These are phyloP conservation scores for Marmota monax DNA, from an alignment of 2,113 vertebrate species.

Conservation along the genomic window DNA sequence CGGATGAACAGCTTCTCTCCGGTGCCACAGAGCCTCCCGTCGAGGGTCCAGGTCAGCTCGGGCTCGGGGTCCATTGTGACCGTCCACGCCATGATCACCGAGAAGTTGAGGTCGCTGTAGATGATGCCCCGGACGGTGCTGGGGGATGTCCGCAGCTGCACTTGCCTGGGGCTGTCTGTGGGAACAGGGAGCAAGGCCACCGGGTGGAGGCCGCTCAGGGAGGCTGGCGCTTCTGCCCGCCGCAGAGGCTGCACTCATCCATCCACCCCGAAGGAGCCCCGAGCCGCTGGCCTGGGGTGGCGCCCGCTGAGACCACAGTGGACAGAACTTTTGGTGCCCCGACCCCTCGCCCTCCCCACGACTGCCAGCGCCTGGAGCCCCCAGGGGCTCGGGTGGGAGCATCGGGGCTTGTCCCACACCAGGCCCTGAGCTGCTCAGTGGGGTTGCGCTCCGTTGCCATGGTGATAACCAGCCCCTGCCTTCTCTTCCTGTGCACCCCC, in stretches of 20 bases:
- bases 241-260: too few species aligned
- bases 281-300: too few species aligned
- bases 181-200: not conserved
- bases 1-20: not conserved
- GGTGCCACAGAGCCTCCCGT: not conserved
- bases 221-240: not conserved
- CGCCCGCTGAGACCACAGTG: not conserved
- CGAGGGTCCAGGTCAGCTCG: not conserved
- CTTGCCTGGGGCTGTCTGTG: not conserved
- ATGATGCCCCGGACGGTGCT: fast-evolving
- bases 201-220: not conserved
- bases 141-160: not conserved
- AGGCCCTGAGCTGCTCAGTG: not conserved
- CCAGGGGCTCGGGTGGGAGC: too few species aligned
- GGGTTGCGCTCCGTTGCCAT: not conserved
- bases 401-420: too few species aligned
- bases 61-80: not conserved
- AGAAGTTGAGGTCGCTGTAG: conserved; percentile 44
- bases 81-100: not conserved
- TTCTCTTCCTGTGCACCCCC: too few species aligned
- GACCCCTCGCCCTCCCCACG: not conserved
- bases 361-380: not conserved
- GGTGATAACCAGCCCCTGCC: not conserved
- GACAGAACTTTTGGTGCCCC: not conserved
- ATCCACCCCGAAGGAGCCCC: not conserved